phyloP scores from a whole-genome alignment of 2,113 vertebrate genomes.

The pig (Sus scrofa) region T2T-Sscrofa CM000816.6:89071001-89071500 shows the following conservation, averaged over 20 bases:
- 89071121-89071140: conserved; percentile 44
- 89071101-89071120: conserved; percentile 47
- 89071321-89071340: background rate
- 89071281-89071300: background rate
- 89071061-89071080: conserved; percentile 29
- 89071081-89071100: conserved; percentile 33
- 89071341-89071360: background rate
- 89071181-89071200: background rate
- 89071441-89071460: too few species aligned
- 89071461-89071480: too few species aligned
- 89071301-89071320: conserved; percentile 10
- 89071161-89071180: conserved; percentile 23
- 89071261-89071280: conserved; percentile 29
- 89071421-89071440: too few species aligned
- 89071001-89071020: too few species aligned
- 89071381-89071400: background rate
- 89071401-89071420: background rate
- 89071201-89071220: background rate
- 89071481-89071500: too few species aligned
- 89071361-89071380: background rate
- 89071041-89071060: conserved; percentile 57
- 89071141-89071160: background rate
- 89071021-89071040: too few species aligned
- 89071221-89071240: conserved; percentile 31
- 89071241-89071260: conserved; percentile 21